Base-by-base conservation (phyloP, 1,140 invertebrate genomes). In the Planococcus citri region DNA sequence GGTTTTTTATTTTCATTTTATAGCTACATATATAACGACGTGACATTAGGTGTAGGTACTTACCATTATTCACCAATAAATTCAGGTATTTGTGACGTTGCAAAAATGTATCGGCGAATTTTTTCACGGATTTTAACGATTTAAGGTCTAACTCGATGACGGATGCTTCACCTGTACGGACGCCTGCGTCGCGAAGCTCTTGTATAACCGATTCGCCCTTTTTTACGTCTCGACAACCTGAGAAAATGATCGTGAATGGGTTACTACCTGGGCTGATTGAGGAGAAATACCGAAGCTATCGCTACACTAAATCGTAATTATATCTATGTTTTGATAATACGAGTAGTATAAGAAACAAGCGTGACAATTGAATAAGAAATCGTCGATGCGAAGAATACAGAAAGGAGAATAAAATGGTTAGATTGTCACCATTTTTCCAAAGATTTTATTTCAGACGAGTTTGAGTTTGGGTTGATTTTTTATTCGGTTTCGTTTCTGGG, bases 11-110 rank as follows among this genome's bases (percentile, higher is more conserved):
- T n/a, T n/a, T n/a, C n/a, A n/a, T n/a, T n/a, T n/a, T 41, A 41
- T 10, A 41, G 37, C 9, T 41, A 41, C 37, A 41, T 41, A 41
- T 10, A 41, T 9, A 41, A 41, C 9, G 9, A 41, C 37, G 37
- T 41, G 37, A n/a, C n/a, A n/a, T n/a, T n/a, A n/a, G n/a, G n/a
- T n/a, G n/a, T n/a, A 37, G 14, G 33, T 37, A 60, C 2, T 14
- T 81, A 89, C 88, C 88, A 80, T 94, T 94, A 78, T 94, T 94
- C 1, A 94, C 83, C 10, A 94, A 79, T 73, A 91, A 76, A 77
- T 92, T 80, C 68, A 94, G 82, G 75, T 84, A 82, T 10, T 81
- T 76, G 73, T 85, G 85, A 72, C 85, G 82, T 4, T 80, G 77
- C 70, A 84, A 80, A 33, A 94, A 83, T 69, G 82, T 77, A 20